These are phyloP conservation scores for Acyrthosiphon pisum DNA, from an alignment of 1,140 invertebrate genomes.

Conservation along the genomic window DNA sequence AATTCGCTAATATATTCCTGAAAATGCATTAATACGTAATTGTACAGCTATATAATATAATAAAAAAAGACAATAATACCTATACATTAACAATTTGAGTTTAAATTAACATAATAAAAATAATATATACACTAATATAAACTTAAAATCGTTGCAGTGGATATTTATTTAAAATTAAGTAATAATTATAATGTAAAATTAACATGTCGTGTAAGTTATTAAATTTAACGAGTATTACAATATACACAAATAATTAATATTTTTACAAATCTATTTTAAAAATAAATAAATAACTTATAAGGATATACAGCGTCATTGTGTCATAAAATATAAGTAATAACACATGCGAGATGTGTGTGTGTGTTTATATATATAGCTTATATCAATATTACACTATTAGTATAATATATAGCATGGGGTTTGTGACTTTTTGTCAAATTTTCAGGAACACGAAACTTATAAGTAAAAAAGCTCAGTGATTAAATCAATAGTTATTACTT, in stretches of 20 bases:
- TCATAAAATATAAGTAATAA: not conserved
- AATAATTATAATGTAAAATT: not conserved
- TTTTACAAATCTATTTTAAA: not conserved
- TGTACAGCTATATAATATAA: not conserved
- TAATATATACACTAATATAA: conserved; percentile 11
- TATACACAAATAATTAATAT: not conserved
- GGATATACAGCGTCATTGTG: not conserved
- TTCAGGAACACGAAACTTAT: not conserved
- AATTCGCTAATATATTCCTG: not conserved
- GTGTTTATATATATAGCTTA: too few species aligned
- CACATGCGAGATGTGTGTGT: not conserved
- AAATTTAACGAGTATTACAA: conserved; percentile 13
- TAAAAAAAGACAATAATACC: not conserved
- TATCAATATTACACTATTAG: not conserved
- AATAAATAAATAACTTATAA: conserved; percentile 15
- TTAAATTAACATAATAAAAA: not conserved
- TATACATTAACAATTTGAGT: conserved; percentile 3
- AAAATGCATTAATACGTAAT: not conserved
- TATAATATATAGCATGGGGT: not conserved
- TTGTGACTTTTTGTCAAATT: not conserved
- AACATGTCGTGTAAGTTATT: not conserved
- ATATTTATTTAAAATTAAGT: conserved; percentile 1
- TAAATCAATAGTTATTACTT: not conserved
- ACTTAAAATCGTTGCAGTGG: not conserved
- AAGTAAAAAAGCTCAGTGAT: not conserved